phyloP scores from a whole-genome alignment of 2,797 vertebrate species.

The Neopelma chrysocephalum region DNA sequence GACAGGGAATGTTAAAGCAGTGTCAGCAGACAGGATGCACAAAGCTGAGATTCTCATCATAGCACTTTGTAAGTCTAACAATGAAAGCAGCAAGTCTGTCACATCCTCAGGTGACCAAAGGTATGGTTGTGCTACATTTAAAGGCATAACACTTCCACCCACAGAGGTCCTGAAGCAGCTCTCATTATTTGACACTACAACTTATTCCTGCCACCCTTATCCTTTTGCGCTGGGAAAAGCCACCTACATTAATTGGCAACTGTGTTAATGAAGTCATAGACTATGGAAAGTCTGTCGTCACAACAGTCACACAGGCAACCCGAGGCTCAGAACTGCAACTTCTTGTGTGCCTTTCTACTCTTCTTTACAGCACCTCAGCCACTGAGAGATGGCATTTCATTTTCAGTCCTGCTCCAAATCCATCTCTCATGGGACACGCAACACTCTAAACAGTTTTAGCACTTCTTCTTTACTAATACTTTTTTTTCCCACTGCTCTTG shows the following conservation, averaged over 20 bases:
- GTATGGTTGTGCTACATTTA: background rate
- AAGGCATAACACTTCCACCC: background rate
- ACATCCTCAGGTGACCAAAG: background rate
- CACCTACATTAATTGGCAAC: background rate
- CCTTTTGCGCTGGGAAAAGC: background rate
- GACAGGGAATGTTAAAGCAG: background rate
- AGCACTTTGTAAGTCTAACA: background rate
- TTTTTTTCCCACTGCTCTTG: background rate
- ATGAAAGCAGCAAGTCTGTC: background rate
- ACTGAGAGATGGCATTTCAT: background rate
- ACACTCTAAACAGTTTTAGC: background rate
- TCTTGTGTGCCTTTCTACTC: background rate
- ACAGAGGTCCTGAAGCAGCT: background rate
- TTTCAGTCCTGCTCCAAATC: background rate
- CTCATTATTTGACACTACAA: background rate
- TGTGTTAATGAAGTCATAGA: background rate
- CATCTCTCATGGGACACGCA: background rate
- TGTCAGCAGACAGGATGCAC: background rate
- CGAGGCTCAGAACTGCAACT: accelerated
- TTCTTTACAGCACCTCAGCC: background rate
- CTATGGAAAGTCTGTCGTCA: background rate
- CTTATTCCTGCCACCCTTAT: background rate
- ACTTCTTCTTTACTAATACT: background rate
- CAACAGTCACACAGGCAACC: background rate
- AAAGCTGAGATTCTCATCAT: background rate